These are phyloP conservation scores for Hyles euphorbiae DNA, from an alignment of 1,140 invertebrate genomes.

Conservation along the genomic window DNA sequence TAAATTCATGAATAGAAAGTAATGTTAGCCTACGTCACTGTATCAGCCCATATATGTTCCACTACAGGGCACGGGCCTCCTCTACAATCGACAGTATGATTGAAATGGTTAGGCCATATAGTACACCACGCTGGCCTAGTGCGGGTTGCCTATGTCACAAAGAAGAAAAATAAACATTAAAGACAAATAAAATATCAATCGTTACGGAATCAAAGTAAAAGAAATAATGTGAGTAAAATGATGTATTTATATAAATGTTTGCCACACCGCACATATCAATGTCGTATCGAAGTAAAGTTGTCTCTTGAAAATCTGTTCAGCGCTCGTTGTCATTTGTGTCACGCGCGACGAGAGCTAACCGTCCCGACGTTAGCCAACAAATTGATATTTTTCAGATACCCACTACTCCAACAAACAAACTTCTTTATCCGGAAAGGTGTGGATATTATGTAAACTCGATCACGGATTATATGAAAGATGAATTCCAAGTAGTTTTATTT, in stretches of 20 bases:
- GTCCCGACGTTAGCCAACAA: slow-evolving; percentile 44
- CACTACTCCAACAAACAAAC: slow-evolving; percentile 26
- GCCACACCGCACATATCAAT: slow-evolving; percentile 28
- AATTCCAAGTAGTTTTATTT: background rate
- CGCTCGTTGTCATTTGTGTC: slow-evolving; percentile 34
- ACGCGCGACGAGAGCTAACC: slow-evolving; percentile 39
- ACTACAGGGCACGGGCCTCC: no score
- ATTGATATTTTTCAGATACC: slow-evolving; percentile 57
- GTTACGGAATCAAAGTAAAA: no score
- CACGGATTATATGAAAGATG: background rate
- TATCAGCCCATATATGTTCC: no score
- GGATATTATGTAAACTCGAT: slow-evolving; percentile 4
- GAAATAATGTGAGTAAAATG: no score
- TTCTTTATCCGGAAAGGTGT: slow-evolving; percentile 9
- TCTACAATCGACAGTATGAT: no score
- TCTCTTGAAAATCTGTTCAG: slow-evolving; percentile 29
- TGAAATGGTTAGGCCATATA: no score
- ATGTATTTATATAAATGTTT: background rate
- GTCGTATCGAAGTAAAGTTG: slow-evolving; percentile 15
- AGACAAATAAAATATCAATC: no score
- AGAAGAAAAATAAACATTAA: no score
- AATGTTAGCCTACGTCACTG: no score
- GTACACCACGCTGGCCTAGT: no score
- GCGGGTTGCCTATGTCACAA: no score
- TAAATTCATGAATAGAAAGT: no score